Evolutionary conservation across 2,797 vertebrate species (phyloP), one percentile per base, ranked within the genome.

Genomic region (Dendrocincla fuliginosa): DNA sequence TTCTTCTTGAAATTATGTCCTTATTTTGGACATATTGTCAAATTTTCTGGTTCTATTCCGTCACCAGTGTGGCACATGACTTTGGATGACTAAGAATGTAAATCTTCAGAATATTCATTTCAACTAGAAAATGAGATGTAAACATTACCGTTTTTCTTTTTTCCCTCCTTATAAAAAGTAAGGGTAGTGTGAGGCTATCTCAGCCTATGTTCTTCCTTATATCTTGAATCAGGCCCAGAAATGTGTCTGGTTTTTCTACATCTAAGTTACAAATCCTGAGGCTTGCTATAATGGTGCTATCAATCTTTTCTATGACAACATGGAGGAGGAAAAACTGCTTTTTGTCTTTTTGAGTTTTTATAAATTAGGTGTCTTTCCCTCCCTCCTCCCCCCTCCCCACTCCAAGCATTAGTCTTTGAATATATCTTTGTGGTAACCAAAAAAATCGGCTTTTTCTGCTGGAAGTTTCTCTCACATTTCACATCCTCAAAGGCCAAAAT

Each of bases 241-340:
- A 93, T 84, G 14, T 75, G 65, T 92, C 65, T 88, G 7, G 0
- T 79, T 94, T 82, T 87, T 61, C n/a, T 84, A 46, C 28, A 78
- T 75, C 37, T 89, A 39, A 88, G 46, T 37, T 81, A 75, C 32
- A 10, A 64, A 46, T 90, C 49, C 80, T 78, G 39, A 94, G 37
- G 27, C 57, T 90, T 90, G 61, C 83, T 93, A 42, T 88, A 88
- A 86, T 78, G 30, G 76, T 86, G 80, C 50, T 78, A 90, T 96
- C 93, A 90, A 90, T 92, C 91, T 92, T 41, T 77, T 22, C 27
- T 77, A 39, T 91, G 87, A 93, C 78, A 94, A 94, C 33, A 79
- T 0, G 16, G 78, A 92, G 94, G 91, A 94, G 94, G 63, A 79
- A 90, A 82, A 79, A 32, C 37, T 80, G 52, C 42, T 87, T 92